phyloP scores from a whole-genome alignment of 2,113 vertebrate species.

The Halichoeres trimaculatus region DNA sequence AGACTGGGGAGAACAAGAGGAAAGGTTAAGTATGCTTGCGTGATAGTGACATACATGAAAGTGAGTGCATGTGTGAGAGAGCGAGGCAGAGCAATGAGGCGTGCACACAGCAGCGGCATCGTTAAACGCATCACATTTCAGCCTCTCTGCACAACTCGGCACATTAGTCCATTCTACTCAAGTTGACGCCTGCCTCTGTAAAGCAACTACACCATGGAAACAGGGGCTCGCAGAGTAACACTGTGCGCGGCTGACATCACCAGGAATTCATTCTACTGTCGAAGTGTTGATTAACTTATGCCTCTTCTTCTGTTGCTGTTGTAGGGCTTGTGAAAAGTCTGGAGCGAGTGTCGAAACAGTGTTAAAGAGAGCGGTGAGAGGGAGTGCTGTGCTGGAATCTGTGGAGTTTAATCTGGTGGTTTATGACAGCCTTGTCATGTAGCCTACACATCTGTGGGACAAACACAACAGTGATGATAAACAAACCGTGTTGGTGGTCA shows the following conservation, averaged over 20 bases:
- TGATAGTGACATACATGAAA: constrained; percentile 14
- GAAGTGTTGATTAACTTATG: constrained; percentile 67
- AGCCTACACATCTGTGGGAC: background rate
- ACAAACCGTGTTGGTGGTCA: background rate
- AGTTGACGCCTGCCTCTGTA: constrained; percentile 59
- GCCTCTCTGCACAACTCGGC: constrained; percentile 44
- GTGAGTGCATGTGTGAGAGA: constrained; percentile 31
- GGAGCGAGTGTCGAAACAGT: constrained; percentile 18
- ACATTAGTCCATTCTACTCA: constrained; percentile 59
- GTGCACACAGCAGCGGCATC: constrained; percentile 12
- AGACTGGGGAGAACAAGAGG: constrained; percentile 17
- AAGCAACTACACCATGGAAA: constrained; percentile 76
- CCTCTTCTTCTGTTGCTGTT: constrained; percentile 1
- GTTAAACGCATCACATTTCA: constrained; percentile 49
- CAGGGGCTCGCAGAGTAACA: constrained; percentile 53
- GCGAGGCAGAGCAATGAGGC: constrained; percentile 38
- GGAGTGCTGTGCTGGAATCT: background rate
- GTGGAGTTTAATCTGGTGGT: background rate
- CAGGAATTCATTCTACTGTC: constrained; percentile 64
- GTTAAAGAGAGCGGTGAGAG: constrained; percentile 9
- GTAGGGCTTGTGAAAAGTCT: constrained; percentile 25
- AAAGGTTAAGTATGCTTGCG: constrained; percentile 33
- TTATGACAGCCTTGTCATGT: constrained; percentile 14
- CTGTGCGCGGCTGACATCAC: constrained; percentile 69
- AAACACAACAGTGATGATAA: background rate